phyloP scores from a whole-genome alignment of 1,140 invertebrate species.

The Cydia splendana region DNA sequence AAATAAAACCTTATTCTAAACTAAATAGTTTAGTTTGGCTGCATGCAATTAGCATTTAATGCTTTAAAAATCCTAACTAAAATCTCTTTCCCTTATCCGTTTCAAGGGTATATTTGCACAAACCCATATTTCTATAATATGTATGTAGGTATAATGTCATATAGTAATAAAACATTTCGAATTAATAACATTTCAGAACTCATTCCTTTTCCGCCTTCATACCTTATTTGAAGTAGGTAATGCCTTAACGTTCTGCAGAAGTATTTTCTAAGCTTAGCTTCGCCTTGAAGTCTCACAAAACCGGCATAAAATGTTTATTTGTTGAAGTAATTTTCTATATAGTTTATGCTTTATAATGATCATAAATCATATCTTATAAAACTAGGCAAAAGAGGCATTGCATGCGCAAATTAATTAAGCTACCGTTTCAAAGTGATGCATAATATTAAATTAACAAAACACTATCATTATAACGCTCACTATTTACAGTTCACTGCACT shows the following conservation, averaged over 20 bases:
- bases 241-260: too few species aligned
- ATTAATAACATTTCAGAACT: background rate
- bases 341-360: background rate
- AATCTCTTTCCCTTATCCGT: background rate
- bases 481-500: constrained; percentile 59
- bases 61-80: background rate
- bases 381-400: constrained; percentile 13
- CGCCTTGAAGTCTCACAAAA: too few species aligned
- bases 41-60: background rate
- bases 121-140: background rate
- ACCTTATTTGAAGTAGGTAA: too few species aligned
- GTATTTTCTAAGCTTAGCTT: too few species aligned
- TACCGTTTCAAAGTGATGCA: constrained; percentile 35
- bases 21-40: background rate
- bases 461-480: constrained; percentile 48
- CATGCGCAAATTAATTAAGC: constrained; percentile 6
- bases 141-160: background rate
- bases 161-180: background rate
- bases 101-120: constrained; percentile 3
- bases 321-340: too few species aligned
- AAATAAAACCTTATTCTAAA: background rate
- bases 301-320: too few species aligned
- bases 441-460: constrained; percentile 51
- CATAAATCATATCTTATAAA: background rate
- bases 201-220: too few species aligned